Conservation (phyloP, 35 echinoderm and acorn worm genomes). For the Patiria miniata region DNA sequence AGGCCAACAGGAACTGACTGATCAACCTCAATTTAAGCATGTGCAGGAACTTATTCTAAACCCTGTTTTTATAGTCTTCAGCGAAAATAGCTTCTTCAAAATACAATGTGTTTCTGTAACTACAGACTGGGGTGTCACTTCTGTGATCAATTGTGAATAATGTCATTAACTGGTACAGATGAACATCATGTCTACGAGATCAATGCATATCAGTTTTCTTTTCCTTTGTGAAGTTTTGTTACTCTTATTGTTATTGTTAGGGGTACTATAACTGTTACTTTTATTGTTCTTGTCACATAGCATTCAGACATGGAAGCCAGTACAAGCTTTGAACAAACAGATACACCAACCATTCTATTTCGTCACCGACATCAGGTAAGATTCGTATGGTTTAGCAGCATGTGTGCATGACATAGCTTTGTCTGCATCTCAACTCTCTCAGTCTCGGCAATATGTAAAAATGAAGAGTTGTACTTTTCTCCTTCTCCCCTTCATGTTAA, state of each 20-base stretch:
- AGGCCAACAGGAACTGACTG: neutral
- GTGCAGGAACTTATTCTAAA: neutral
- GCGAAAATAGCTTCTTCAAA: neutral
- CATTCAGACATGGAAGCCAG: slow-evolving; percentile 8
- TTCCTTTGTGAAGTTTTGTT: neutral
- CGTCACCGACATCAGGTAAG: slow-evolving; percentile 3
- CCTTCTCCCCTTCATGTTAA: neutral
- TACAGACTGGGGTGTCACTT: neutral
- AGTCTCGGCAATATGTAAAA: neutral
- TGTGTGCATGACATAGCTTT: slow-evolving; percentile 4
- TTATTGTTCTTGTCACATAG: slow-evolving; percentile 5
- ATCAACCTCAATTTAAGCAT: neutral
- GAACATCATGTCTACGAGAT: neutral
- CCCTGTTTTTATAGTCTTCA: neutral
- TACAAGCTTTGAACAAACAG: neutral
- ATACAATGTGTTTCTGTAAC: neutral
- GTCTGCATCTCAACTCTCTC: neutral
- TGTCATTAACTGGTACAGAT: slow-evolving; percentile 2
- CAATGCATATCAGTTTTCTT: neutral
- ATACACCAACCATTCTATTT: slow-evolving; percentile 11
- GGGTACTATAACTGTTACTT: slow-evolving; percentile 4
- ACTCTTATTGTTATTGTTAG: neutral
- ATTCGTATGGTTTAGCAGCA: neutral
- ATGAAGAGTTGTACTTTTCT: neutral
- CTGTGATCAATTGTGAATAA: neutral